phyloP scores from a whole-genome alignment of 1,140 invertebrate species.

The Neodiprion virginianus region DNA sequence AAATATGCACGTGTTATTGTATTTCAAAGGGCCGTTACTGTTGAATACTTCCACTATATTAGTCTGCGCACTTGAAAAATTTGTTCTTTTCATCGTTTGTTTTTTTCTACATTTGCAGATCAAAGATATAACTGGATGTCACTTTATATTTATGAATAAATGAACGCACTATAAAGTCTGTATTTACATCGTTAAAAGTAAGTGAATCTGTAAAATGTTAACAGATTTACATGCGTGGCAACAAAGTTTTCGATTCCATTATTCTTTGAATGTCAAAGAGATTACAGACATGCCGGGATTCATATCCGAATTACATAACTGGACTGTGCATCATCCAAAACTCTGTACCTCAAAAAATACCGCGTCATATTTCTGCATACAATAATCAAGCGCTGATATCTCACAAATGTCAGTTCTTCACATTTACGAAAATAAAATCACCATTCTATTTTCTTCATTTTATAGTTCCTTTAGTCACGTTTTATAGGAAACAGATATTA shows the following conservation, averaged over 20 bases:
- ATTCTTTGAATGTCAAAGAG: not conserved
- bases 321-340: not conserved
- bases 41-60: no score
- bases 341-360: not conserved
- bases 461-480: not conserved
- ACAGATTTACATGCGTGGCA: not conserved
- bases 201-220: not conserved
- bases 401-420: not conserved
- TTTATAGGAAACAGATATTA: conserved; percentile 1
- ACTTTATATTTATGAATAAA: not conserved
- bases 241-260: not conserved
- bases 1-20: no score
- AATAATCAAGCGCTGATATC: not conserved
- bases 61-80: no score
- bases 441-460: not conserved
- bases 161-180: not conserved
- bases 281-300: not conserved
- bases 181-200: conserved; percentile 1
- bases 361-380: not conserved
- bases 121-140: no score
- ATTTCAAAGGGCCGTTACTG: no score
- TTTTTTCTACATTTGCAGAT: no score
- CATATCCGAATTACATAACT: not conserved
- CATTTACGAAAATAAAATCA: conserved; percentile 3
- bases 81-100: no score